phyloP scores from a whole-genome alignment of 2,888 invertebrate species.

The Agrochola lota region DNA sequence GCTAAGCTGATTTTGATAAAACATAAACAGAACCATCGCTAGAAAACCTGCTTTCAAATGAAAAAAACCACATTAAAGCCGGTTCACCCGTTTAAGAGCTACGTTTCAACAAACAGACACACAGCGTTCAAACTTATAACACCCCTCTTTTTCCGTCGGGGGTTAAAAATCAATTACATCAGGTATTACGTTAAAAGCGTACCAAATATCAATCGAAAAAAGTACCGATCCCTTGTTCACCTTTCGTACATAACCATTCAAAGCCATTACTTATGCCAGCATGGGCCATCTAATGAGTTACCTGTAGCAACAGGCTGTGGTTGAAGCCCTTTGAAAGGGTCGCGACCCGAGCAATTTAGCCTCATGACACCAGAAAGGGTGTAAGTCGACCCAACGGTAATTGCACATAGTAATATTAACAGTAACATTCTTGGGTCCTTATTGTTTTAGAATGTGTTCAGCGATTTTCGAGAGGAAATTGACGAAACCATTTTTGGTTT shows the following conservation, averaged over 20 bases:
- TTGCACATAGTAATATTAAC: conserved; percentile 42
- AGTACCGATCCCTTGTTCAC: neutral
- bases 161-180: too few species aligned
- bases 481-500: neutral
- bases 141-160: too few species aligned
- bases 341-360: conserved; percentile 44
- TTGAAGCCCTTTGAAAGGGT: conserved; percentile 53
- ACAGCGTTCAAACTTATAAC: too few species aligned
- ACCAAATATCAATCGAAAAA: neutral
- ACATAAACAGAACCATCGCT: too few species aligned
- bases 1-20: too few species aligned
- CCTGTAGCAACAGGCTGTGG: conserved; percentile 49
- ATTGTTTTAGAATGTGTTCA: conserved; percentile 14
- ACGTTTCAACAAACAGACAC: too few species aligned
- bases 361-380: conserved; percentile 41
- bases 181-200: neutral
- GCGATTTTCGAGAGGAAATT: conserved; percentile 2
- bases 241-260: conserved; percentile 15
- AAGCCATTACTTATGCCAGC: conserved; percentile 35
- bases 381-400: conserved; percentile 43
- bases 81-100: too few species aligned
- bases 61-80: too few species aligned
- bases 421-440: conserved; percentile 27
- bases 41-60: too few species aligned
- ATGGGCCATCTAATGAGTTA: conserved; percentile 38